These are phyloP conservation scores for Tauraco erythrolophus DNA, from an alignment of 2,113 vertebrate genomes.

Conservation along the genomic window DNA sequence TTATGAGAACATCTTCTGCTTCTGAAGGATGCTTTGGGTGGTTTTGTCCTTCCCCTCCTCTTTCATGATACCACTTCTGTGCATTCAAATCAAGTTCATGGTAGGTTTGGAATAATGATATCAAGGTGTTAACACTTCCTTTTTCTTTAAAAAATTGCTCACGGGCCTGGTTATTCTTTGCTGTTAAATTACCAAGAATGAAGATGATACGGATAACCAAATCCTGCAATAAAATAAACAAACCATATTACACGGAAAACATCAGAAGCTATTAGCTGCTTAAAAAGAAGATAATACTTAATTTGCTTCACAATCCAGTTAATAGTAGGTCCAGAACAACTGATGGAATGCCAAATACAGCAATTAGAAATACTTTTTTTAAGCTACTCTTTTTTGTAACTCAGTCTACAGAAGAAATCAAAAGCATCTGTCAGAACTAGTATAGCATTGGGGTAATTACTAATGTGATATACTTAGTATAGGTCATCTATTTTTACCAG, in stretches of 20 bases:
- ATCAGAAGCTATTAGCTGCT: neutral
- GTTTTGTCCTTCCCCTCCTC: neutral
- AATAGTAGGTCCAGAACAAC: neutral
- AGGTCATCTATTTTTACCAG: conserved; percentile 44
- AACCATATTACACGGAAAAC: neutral
- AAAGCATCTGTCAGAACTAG: neutral
- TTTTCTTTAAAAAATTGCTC: conserved; percentile 80
- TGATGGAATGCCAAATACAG: neutral
- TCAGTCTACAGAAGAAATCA: neutral
- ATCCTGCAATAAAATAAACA: conserved; percentile 79
- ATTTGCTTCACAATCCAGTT: conserved; percentile 16
- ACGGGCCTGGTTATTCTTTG: conserved; percentile 80
- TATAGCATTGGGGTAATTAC: neutral
- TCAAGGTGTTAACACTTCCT: conserved; percentile 77
- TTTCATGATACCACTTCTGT: neutral
- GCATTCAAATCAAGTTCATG: conserved; percentile 56
- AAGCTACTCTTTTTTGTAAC: neutral
- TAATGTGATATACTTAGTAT: neutral
- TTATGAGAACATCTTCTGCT: conserved; percentile 89
- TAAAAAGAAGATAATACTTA: neutral
- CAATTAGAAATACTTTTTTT: neutral
- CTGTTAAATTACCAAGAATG: conserved; percentile 91
- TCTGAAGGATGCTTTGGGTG: conserved; percentile 33
- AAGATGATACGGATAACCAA: conserved; percentile 90
- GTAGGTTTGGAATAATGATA: conserved; percentile 83